Evolutionary conservation across 2,113 vertebrate species (phyloP).

Genomic region (Oceanodroma tethys): DNA sequence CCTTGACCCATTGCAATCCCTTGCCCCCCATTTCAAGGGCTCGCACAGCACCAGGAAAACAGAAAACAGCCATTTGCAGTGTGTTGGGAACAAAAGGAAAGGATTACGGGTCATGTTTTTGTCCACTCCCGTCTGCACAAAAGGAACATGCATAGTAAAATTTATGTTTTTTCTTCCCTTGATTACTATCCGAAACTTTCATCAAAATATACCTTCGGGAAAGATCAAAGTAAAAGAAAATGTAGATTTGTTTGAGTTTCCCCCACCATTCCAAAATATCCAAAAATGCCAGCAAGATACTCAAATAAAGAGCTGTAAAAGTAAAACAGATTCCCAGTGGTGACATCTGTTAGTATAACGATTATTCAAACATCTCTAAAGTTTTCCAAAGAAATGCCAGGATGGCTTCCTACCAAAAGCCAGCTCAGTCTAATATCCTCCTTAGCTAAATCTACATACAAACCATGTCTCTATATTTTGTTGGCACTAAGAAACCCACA

Average conservation of each 20-base stretch:
- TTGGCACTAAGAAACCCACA: not conserved
- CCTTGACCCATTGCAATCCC: not conserved
- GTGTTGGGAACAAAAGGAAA: not conserved
- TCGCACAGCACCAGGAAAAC: not conserved
- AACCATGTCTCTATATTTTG: not conserved
- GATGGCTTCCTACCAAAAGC: conserved; percentile 14
- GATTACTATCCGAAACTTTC: not conserved
- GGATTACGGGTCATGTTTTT: not conserved
- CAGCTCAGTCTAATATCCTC: not conserved
- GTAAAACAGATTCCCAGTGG: conserved; percentile 33
- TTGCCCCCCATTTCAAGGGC: not conserved
- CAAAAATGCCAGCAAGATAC: not conserved
- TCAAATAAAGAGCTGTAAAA: conserved; percentile 37
- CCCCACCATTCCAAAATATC: not conserved
- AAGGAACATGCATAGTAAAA: not conserved
- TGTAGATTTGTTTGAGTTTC: not conserved
- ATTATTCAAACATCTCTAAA: conserved; percentile 24
- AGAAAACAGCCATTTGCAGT: not conserved
- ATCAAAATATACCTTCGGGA: not conserved
- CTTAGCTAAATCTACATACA: not conserved
- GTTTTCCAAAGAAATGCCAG: conserved; percentile 14
- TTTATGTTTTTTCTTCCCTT: not conserved
- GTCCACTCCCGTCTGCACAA: not conserved
- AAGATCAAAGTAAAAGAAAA: conserved; percentile 1
- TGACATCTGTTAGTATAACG: conserved; percentile 36